These are phyloP conservation scores for Urocolius indicus DNA, from an alignment of 2,113 vertebrate genomes.

Conservation along the genomic window DNA sequence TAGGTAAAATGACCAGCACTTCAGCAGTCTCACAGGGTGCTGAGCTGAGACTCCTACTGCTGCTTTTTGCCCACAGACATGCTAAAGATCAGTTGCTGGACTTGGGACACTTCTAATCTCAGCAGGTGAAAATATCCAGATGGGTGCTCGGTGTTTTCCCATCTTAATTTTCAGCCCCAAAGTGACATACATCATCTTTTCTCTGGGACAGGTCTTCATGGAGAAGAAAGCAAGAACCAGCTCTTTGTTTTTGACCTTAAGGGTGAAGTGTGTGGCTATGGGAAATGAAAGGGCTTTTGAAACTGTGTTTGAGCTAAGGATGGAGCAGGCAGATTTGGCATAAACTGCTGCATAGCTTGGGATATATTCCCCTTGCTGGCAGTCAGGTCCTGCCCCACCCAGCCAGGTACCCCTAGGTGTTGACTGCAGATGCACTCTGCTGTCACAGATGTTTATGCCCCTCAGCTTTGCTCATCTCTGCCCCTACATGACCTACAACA, in stretches of 20 bases:
- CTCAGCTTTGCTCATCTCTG: not conserved
- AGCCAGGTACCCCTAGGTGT: not conserved
- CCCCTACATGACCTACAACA: rapidly evolving
- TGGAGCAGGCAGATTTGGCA: not conserved
- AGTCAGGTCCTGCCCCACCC: not conserved
- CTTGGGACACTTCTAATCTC: not conserved
- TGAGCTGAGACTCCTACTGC: not conserved
- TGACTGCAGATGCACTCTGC: not conserved
- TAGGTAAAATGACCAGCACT: not conserved
- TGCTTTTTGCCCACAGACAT: not conserved
- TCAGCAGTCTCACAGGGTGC: not conserved
- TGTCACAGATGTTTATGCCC: not conserved
- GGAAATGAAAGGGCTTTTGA: not conserved
- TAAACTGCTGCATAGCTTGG: not conserved
- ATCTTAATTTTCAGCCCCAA: not conserved
- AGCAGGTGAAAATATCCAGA: not conserved
- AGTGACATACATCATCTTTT: not conserved
- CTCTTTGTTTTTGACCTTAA: not conserved
- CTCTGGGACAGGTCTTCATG: not conserved
- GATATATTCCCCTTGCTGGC: not conserved
- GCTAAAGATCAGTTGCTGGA: not conserved
- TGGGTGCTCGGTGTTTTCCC: not conserved
- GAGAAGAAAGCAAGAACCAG: not conserved
- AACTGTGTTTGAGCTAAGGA: not conserved
- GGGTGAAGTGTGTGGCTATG: not conserved